Percentiles rank a stretch among this genome's conserved stretches.
Evolutionary conservation across 1,140 invertebrate genomes (phyloP).

Genomic region (Dinoponera quadriceps): DNA sequence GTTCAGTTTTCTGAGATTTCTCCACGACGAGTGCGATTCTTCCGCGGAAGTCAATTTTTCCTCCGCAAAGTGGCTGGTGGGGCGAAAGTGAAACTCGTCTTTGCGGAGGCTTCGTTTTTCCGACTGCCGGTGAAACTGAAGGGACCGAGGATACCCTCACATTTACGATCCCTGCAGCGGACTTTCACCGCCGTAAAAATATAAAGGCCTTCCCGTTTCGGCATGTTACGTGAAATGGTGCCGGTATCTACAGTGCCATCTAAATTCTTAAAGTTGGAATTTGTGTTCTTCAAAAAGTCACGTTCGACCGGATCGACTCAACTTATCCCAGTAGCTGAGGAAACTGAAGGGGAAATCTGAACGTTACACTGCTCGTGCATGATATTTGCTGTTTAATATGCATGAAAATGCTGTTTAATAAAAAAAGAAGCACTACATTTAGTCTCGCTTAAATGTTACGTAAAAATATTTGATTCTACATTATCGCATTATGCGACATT

Average conservation of each 20-base stretch:
- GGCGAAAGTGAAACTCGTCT: constrained; percentile 82
- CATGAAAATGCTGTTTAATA: neutral
- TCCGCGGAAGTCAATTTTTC: constrained; percentile 45
- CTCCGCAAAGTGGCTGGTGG: neutral
- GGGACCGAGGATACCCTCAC: constrained; percentile 75
- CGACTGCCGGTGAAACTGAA: constrained; percentile 74
- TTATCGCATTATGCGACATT: neutral
- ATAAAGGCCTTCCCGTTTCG: constrained; percentile 78
- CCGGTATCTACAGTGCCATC: neutral
- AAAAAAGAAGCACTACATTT: neutral
- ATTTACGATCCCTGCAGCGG: constrained; percentile 77
- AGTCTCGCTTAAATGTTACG: neutral
- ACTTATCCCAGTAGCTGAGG: neutral
- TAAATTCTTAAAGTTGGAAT: neutral
- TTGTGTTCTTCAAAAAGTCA: neutral
- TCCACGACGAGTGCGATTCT: constrained; percentile 45
- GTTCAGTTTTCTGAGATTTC: constrained; percentile 61
- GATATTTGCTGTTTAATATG: neutral
- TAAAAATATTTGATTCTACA: neutral
- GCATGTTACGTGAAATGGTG: constrained; percentile 81
- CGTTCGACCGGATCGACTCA: neutral
- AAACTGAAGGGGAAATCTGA: neutral
- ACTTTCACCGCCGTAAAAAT: constrained; percentile 85
- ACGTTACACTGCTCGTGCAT: neutral
- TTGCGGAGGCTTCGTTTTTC: constrained; percentile 81